Percentiles rank a stretch among this genome's conserved stretches.
These are phyloP conservation scores for Hypselothyrea guttata DNA, from an alignment of 2,888 invertebrate genomes.

Conservation along the genomic window DNA sequence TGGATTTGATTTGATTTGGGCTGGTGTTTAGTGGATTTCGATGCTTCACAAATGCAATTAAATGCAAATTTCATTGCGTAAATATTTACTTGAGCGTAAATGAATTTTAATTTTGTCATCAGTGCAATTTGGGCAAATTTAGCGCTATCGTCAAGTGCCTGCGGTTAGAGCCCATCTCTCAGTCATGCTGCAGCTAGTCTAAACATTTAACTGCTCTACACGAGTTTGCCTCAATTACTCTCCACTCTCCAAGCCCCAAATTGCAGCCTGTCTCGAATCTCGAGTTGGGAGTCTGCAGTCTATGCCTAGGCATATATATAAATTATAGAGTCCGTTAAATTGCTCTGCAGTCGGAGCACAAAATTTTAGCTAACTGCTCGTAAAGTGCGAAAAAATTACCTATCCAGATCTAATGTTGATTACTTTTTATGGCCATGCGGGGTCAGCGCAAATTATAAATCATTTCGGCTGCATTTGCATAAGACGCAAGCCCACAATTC, in stretches of 20 bases:
- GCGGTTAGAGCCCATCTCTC: constrained; percentile 42
- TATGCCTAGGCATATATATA: no score
- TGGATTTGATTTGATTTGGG: constrained; percentile 67
- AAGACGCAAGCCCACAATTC: constrained; percentile 6
- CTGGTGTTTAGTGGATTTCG: constrained; percentile 55
- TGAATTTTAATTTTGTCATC: constrained; percentile 72
- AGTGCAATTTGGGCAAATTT: constrained; percentile 34
- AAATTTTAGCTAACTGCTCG: constrained; percentile 47
- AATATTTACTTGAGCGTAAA: constrained; percentile 77
- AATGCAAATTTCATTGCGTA: constrained; percentile 76
- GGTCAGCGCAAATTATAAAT: constrained; percentile 35
- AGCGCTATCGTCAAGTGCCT: constrained; percentile 39
- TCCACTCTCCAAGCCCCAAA: constrained; percentile 41
- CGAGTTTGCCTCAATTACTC: constrained; percentile 51
- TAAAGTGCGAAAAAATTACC: constrained; percentile 64
- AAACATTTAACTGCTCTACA: no score
- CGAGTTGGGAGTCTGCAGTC: constrained; percentile 33
- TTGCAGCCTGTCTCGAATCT: constrained; percentile 47
- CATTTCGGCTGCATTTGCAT: constrained; percentile 36
- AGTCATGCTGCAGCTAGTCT: constrained; percentile 5
- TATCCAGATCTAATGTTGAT: constrained; percentile 31
- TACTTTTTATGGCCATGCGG: constrained; percentile 12
- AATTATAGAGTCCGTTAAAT: constrained; percentile 58
- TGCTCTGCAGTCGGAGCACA: constrained; percentile 31
- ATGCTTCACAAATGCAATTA: constrained; percentile 65